Percentiles rank a stretch among this genome's conserved stretches.
Evolutionary conservation across 2,113 vertebrate species (phyloP).

Genomic region (Cisticola juncidis): DNA sequence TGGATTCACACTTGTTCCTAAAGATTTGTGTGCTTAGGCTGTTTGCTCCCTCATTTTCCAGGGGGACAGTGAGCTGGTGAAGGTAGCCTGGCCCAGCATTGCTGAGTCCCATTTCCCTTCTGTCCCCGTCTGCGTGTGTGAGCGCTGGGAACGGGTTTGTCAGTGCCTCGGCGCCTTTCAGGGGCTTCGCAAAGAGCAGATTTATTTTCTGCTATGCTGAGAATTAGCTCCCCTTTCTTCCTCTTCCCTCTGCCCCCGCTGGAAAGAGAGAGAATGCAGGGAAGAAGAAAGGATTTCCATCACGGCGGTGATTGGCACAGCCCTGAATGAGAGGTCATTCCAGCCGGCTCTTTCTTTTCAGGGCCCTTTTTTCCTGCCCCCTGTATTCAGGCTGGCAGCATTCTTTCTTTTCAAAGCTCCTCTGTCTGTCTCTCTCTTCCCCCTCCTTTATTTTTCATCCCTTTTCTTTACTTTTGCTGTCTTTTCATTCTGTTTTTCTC

Average conservation of each 20-base stretch:
- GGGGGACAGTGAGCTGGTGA: accelerated
- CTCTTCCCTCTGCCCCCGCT: conserved; percentile 59
- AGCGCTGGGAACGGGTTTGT: neutral
- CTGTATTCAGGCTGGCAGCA: conserved; percentile 71
- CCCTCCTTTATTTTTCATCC: conserved; percentile 71
- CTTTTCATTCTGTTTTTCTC: conserved; percentile 71
- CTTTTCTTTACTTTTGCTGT: conserved; percentile 71
- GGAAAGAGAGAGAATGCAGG: conserved; percentile 71
- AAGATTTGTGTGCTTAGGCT: neutral
- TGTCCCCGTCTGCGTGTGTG: neutral
- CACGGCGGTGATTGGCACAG: conserved; percentile 73
- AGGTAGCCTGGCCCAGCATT: neutral
- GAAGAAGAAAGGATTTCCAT: conserved; percentile 72
- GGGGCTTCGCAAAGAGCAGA: conserved; percentile 16
- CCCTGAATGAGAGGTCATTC: conserved; percentile 75
- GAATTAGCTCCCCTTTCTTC: conserved; percentile 68
- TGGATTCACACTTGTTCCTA: accelerated
- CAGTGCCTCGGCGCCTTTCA: neutral
- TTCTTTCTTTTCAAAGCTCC: conserved; percentile 74
- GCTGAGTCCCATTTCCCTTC: neutral
- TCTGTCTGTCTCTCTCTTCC: conserved; percentile 74
- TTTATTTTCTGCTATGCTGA: conserved; percentile 67
- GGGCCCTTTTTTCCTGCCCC: conserved; percentile 64
- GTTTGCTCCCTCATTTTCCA: neutral
- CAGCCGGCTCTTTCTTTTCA: conserved; percentile 78